Conservation (phyloP, 2,888 invertebrate genomes). For the Tetragonula carbonaria region DNA sequence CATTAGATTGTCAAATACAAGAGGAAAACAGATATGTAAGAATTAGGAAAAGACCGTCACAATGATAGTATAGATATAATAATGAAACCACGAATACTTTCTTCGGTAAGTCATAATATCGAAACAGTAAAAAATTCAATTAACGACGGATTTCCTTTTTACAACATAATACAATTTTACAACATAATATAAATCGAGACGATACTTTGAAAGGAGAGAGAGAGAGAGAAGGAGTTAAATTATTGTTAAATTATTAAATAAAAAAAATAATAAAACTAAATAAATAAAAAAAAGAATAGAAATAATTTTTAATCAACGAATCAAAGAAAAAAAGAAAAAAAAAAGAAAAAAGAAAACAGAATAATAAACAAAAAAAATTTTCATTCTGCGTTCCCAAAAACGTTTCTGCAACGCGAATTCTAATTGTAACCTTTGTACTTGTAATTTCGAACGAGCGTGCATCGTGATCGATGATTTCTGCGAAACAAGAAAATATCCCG, state of each 20-base stretch:
- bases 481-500: background rate
- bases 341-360: background rate
- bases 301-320: slow-evolving; percentile 7
- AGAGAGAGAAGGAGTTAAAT: background rate
- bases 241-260: background rate
- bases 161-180: background rate
- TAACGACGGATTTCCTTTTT: background rate
- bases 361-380: background rate
- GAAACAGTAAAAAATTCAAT: background rate
- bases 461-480: slow-evolving; percentile 5
- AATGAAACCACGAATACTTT: background rate
- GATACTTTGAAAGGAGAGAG: background rate
- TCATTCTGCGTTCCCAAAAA: slow-evolving; percentile 1
- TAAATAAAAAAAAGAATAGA: background rate
- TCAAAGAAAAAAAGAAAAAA: background rate
- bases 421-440: background rate
- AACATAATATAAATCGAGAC: background rate
- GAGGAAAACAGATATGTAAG: background rate
- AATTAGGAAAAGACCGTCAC: too few relatives aligned
- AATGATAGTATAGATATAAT: background rate
- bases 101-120: background rate
- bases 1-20: background rate
- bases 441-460: slow-evolving; percentile 14
- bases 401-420: background rate
- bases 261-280: background rate